Evolutionary conservation across 2,888 invertebrate species (phyloP).

Genomic region (Meganola albula): DNA sequence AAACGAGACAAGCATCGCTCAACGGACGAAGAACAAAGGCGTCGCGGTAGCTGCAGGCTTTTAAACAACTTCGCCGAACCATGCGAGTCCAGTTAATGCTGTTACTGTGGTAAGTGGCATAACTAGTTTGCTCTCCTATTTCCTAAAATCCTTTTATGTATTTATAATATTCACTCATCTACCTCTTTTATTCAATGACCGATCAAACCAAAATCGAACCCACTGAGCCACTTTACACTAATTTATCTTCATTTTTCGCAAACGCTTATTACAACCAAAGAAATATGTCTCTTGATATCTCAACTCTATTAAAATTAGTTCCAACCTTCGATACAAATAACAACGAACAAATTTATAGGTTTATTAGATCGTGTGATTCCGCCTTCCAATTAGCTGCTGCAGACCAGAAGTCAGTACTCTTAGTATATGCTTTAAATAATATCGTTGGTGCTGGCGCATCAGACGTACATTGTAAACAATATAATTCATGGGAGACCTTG

Average conservation of each 20-base stretch:
- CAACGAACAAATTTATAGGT: conserved; percentile 1
- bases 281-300: neutral
- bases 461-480: neutral
- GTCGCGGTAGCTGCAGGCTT: neutral
- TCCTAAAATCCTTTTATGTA: neutral
- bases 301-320: conserved; percentile 1
- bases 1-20: neutral
- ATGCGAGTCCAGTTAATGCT: no score
- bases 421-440: neutral
- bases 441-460: neutral
- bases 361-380: conserved; percentile 2
- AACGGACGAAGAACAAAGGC: neutral
- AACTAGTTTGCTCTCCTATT: conserved; percentile 1
- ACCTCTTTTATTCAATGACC: neutral
- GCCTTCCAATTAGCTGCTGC: neutral
- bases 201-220: neutral
- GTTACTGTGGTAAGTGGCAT: conserved; percentile 3
- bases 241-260: neutral
- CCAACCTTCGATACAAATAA: conserved; percentile 1
- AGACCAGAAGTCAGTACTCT: neutral
- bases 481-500: neutral
- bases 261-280: neutral
- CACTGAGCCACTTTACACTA: neutral
- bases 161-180: neutral
- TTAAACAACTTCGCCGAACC: neutral